A percentile compares a stretch with the other conserved stretches of the same genome.
phyloP scores from a whole-genome alignment of 2,797 vertebrate genomes.

The Gymnodraco acuticeps region DNA sequence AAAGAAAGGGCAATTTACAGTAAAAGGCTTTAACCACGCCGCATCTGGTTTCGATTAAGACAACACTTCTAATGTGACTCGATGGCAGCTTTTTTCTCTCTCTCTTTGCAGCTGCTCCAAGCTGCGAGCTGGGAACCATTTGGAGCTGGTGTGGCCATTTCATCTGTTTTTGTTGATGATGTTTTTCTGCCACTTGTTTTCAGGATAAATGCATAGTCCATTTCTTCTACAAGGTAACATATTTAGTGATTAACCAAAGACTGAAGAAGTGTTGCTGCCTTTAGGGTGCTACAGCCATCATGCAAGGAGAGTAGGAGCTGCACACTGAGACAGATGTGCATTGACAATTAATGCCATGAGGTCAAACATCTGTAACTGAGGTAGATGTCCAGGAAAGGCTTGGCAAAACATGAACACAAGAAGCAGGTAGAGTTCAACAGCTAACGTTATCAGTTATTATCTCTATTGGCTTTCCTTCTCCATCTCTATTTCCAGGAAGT shows the following conservation, averaged over 20 bases:
- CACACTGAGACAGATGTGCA: slow-evolving; percentile 41
- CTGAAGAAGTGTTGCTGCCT: slow-evolving; percentile 16
- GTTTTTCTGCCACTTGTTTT: slow-evolving; percentile 44
- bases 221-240: slow-evolving; percentile 42
- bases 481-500: slow-evolving; percentile 71
- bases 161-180: slow-evolving; percentile 44
- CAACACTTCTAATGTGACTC: slow-evolving; percentile 67
- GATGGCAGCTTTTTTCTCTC: slow-evolving; percentile 67
- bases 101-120: slow-evolving; percentile 63
- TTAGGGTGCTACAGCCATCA: slow-evolving; percentile 21
- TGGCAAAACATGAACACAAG: not conserved
- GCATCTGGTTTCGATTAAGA: slow-evolving; percentile 79
- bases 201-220: slow-evolving; percentile 9
- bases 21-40: slow-evolving; percentile 58
- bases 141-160: slow-evolving; percentile 26
- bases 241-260: slow-evolving; percentile 36
- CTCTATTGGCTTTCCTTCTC: slow-evolving; percentile 42
- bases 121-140: slow-evolving; percentile 45
- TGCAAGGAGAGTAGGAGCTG: not conserved
- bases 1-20: slow-evolving; percentile 55
- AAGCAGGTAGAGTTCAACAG: slow-evolving; percentile 30
- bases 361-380: slow-evolving; percentile 15
- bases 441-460: slow-evolving; percentile 49
- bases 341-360: slow-evolving; percentile 47
- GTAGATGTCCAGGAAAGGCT: slow-evolving; percentile 1